A percentile compares a stretch with the other conserved stretches of the same genome.
These are phyloP conservation scores for Apodemia mormo DNA, from an alignment of 2,888 invertebrate species.

Conservation along the genomic window DNA sequence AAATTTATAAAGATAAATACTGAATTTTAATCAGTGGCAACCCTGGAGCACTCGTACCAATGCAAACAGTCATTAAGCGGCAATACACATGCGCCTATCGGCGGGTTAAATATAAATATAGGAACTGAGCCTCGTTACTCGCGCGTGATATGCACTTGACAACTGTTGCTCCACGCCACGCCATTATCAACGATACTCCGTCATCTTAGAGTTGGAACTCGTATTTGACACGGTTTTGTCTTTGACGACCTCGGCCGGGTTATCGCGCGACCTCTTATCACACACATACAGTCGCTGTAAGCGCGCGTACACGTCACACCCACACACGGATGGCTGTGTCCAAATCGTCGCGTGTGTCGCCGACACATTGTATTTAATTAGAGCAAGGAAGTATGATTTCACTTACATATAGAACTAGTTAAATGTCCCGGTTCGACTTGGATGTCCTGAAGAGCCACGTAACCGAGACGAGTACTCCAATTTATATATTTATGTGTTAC, in stretches of 20 bases:
- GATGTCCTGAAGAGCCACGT: too few species aligned
- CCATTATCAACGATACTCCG: constrained; percentile 24
- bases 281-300: constrained; percentile 31
- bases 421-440: neutral
- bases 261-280: constrained; percentile 46
- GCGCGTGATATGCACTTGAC: constrained; percentile 29
- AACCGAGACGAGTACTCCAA: too few species aligned
- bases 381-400: constrained; percentile 51
- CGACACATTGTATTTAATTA: constrained; percentile 47
- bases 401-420: constrained; percentile 6
- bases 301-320: constrained; percentile 26
- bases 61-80: constrained; percentile 27
- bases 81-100: constrained; percentile 20
- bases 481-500: too few species aligned
- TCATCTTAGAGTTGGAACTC: constrained; percentile 17
- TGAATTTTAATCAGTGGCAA: neutral
- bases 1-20: too few species aligned
- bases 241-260: constrained; percentile 40
- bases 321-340: constrained; percentile 25
- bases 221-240: constrained; percentile 22
- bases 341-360: constrained; percentile 54
- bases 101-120: constrained; percentile 31
- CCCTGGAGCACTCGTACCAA: constrained; percentile 17
- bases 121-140: constrained; percentile 27
- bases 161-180: neutral